Base-by-base conservation (phyloP, 1,140 invertebrate genomes). In the Meloidogyne chitwoodi region DNA sequence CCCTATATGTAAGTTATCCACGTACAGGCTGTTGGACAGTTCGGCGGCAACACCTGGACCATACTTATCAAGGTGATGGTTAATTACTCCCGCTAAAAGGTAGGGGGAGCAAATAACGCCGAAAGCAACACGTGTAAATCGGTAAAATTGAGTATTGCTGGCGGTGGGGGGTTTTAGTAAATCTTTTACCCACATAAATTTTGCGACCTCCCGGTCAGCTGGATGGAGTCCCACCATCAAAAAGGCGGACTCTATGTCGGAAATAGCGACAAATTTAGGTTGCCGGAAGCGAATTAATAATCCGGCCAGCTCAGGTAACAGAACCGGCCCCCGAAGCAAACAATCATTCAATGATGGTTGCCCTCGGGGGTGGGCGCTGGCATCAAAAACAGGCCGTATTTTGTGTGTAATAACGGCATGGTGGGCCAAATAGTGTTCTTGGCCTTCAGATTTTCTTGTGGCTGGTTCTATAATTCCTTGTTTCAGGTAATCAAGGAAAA, bases 171-270 rank as follows among this genome's bases (percentile, higher is more conserved):
- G 44, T 19, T 44, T 26, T 0, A 12, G 12, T 0, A 24, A n/a
- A 38, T 77, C 76, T 68, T 78, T 78, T 5, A 62, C 14, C 75
- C 63, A 78, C 2, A 77, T 0, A 22, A 77, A 78, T 79, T 62
- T 26, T 1, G 34, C 19, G 19, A 38, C 61, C 24, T 77, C 76
- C 2, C 71, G 62, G 11, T 77, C 74, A 0, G 29, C 61, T 0
- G 11, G 27, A 11, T 34, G 27, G 6, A 77, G 19, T 19, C 19
- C 12, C 6, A 77, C 24, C 61, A 34, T 27, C 3, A 78, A 38
- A 78, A 77, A 77, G 0, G 76, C 76, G 1, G 80, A 68, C 14
- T 77, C 76, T 6, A 77, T 66, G 61, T 77, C 76, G 10, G 41
- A 44, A 0, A 34, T 44, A 0, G 62, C 41, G 0, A 56, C n/a